A percentile compares a stretch with the other conserved stretches of the same genome.
Evolutionary conservation across 2,797 vertebrate genomes (phyloP).

Genomic region (Cichlasoma orientale): DNA sequence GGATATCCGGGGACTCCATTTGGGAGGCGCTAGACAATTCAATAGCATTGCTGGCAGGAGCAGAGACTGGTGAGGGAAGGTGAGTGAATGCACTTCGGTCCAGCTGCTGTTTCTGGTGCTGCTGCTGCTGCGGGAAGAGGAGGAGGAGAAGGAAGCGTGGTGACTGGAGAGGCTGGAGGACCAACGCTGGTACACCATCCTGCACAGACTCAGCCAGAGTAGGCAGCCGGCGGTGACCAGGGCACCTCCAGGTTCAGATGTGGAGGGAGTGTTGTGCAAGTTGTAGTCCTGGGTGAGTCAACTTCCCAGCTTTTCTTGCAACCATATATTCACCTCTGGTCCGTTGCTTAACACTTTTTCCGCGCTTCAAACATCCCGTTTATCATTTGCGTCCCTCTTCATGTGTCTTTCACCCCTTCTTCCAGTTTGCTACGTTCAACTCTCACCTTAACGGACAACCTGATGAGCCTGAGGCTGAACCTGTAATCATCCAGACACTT

Average conservation of each 20-base stretch:
- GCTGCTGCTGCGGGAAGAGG: slow-evolving; percentile 16
- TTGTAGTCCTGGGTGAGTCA: slow-evolving; percentile 78
- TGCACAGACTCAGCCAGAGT: slow-evolving; percentile 31
- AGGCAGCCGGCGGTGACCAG: slow-evolving; percentile 38
- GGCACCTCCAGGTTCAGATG: slow-evolving; percentile 61
- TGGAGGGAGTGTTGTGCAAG: slow-evolving; percentile 61
- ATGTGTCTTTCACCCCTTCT: neutral
- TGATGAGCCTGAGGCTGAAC: slow-evolving; percentile 14
- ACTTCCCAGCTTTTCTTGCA: slow-evolving; percentile 37
- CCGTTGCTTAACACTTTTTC: slow-evolving; percentile 15
- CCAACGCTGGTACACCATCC: slow-evolving; percentile 31
- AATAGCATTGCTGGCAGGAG: slow-evolving; percentile 9
- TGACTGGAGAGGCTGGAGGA: slow-evolving; percentile 43
- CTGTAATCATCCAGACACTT: slow-evolving; percentile 26
- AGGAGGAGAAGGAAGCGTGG: slow-evolving; percentile 38
- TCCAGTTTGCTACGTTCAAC: slow-evolving; percentile 14
- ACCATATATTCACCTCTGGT: slow-evolving; percentile 1
- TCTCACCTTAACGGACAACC: slow-evolving; percentile 19
- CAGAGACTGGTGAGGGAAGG: slow-evolving; percentile 25
- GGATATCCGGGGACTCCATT: slow-evolving; percentile 25
- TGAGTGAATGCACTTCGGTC: slow-evolving; percentile 56
- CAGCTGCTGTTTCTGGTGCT: slow-evolving; percentile 49
- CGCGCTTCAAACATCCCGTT: neutral
- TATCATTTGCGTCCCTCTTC: neutral
- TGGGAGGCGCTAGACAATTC: slow-evolving; percentile 35